Evolutionary conservation across 2,888 invertebrate species (phyloP), one percentile per base, ranked within the genome.

Genomic region (Acronicta psi): DNA sequence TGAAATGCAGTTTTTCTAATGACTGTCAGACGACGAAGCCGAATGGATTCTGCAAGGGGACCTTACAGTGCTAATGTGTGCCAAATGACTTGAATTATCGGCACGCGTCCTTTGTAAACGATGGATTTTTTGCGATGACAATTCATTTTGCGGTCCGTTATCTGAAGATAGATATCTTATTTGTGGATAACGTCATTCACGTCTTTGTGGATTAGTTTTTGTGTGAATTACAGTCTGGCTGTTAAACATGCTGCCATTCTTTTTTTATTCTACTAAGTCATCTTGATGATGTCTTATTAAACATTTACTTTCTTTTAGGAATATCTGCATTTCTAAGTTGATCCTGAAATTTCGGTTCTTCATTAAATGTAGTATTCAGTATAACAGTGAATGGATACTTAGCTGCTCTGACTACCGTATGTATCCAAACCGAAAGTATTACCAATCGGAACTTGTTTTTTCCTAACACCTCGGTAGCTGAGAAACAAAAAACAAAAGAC

Each of bases 1-100:
- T 93, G 93, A 94, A 85, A 92, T 92, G 93, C 93, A 91, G 83
- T 91, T 93, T 93, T 92, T 87, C 83, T 90, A 90, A 92, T 88
- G 89, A 87, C 82, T 77, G 69, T 47, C 59, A 67, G 69, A 72
- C 79, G 74, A 79, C 77, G 59, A 64, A 74, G 52, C 61, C 54
- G 69, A 64, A 72, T 61, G 72, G 70, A 68, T 75, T 73, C 50
- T 64, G 64, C 63, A 59, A 63, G 76, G 77, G 79, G 68, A 37
- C 63, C 57, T 63, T 52, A 70, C n/a, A 73, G 80, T 73, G 79
- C 82, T 88, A 86, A 89, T 87, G 87, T 85, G 79, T 79, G 81
- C 81, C 64, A 86, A 86, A 86, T 88, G 86, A 87, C 85, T 86
- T 78, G 85, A 82, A 76, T 80, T 83, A 84, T 84, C 77, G 79